Evolutionary conservation across 2,797 vertebrate genomes (phyloP).

Genomic region (Spinus olivaceus): DNA sequence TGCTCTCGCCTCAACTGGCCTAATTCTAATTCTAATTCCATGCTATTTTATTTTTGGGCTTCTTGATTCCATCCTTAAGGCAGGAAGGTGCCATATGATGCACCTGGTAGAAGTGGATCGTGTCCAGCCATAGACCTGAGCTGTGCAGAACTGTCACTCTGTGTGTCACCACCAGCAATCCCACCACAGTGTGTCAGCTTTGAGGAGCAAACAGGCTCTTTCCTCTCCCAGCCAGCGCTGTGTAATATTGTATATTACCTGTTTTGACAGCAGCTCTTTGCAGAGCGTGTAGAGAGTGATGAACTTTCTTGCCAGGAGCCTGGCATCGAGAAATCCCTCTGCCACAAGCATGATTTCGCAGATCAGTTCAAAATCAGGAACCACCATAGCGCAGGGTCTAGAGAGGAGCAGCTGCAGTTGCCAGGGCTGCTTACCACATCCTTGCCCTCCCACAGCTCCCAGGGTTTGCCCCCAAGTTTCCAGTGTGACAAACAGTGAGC

Average conservation of each 20-base stretch:
- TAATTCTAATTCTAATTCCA: not conserved
- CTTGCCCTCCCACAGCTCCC: not conserved
- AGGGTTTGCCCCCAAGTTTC: not conserved
- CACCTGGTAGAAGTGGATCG: not conserved
- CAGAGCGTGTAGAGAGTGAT: slow-evolving; percentile 78
- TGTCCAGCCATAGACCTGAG: not conserved
- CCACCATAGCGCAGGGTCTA: slow-evolving; percentile 79
- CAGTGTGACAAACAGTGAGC: not conserved
- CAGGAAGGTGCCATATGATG: not conserved
- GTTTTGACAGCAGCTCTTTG: slow-evolving; percentile 77
- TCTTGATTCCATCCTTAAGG: not conserved
- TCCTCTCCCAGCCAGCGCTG: not conserved
- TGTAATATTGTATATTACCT: slow-evolving; percentile 56
- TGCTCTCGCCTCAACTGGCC: not conserved
- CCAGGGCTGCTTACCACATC: fast-evolving
- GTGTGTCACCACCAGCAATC: not conserved
- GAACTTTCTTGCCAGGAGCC: slow-evolving; percentile 76
- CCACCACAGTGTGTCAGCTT: not conserved
- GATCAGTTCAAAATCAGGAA: slow-evolving; percentile 77
- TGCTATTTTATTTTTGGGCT: not conserved
- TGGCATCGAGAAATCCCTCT: slow-evolving; percentile 76
- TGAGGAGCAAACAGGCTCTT: not conserved
- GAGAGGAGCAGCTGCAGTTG: not conserved
- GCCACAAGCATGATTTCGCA: slow-evolving; percentile 81
- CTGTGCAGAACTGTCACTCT: not conserved